Base-by-base conservation (phyloP, 2,888 invertebrate genomes). In the Polydrusus cervinus region DNA sequence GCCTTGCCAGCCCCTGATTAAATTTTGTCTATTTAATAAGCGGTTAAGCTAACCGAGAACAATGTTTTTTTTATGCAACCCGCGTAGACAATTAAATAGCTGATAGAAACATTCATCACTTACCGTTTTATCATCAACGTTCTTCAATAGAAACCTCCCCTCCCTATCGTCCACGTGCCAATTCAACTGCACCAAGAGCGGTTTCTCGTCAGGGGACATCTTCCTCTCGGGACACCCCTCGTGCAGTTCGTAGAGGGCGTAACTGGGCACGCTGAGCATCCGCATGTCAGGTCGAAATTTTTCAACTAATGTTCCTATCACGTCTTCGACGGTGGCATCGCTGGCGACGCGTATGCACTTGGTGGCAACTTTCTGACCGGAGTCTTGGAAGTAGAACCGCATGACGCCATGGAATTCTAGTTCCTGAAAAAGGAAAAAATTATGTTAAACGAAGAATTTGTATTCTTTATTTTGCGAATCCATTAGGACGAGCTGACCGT, bases 221-320 rank as follows among this genome's bases (percentile, higher is more conserved):
- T 94, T 92, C 76, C 99, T 90, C 89, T 99, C 99, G 51, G 93
- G 92, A 77, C 93, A 92, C 40, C 87, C 86, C 79, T 87, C 87
- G 87, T 93, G 93, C 67, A 93, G 90, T 88, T 93, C 93, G 88
- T 93, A 93, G 77, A 93, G 88, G 45, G 93, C 93, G 86, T 93
- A 93, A 81, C 92, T 93, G 75, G 93, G 93, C 78, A 93, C 90
- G 16, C 93, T 93, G 78, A 93, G 85, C 98, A 99, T 99, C 80
- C 97, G 92, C 97, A 99, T 97, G 89, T 99, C 99, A 18, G 99
- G 99, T 84, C 99, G 94, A 90, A 99, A 99, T 89, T 99, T 99
- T 89, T 99, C 99, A 82, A 99, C 96, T 79, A 99, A 90, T 9
- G 97, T 98, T 86, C 93, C 97, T 87, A 99, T 97, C 80, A 99